Evolutionary conservation across 2,113 vertebrate species (phyloP), one percentile per base, ranked within the genome.

Genomic region (Enhydra lutris): DNA sequence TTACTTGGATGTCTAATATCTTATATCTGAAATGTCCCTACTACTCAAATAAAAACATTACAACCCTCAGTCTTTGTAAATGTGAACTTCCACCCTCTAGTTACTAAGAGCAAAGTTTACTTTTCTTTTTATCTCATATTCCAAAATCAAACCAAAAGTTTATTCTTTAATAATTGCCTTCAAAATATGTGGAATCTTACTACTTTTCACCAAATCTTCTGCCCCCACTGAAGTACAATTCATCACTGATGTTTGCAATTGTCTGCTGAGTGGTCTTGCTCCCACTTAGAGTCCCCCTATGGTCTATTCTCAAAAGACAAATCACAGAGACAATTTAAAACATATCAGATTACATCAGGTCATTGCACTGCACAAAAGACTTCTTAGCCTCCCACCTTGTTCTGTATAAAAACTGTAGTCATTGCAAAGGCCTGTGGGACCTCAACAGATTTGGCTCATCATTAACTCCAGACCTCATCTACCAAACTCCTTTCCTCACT

Each of bases 21-120:
- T 10, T 85, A 91, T 67, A 67, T 93, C 90, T 93, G 36, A 91
- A 97, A 94, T 73, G 1, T 63, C 9, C 14, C 10, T 61, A 4
- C 3, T 36, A 17, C 3, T 4, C 11, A 10, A 50, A 42, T 57
- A 90, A 67, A 92, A 82, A 59, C 3, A 4, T 34, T 4, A 9
- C 1, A 9, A 2, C 31, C 3, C 4, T 2, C 15, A 69, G 9
- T 15, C 3, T 73, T 83, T 76, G 12, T 94, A 95, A 96, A 76
- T 47, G 5, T 57, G n/a, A 86, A 42, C 29, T 47, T 20, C 1
- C 52, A 52, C 1, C 1, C 92, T 39, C 15, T 29, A 83, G 39
- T 86, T 81, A 12, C 42, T 76, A 93, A 76, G 7, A 71, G 39
- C 1, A 59, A 93, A 82, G 69, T 65, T 88, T 59, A 82, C 11